Evolutionary conservation across 2,113 vertebrate species (phyloP).

Genomic region (Gallinago media): DNA sequence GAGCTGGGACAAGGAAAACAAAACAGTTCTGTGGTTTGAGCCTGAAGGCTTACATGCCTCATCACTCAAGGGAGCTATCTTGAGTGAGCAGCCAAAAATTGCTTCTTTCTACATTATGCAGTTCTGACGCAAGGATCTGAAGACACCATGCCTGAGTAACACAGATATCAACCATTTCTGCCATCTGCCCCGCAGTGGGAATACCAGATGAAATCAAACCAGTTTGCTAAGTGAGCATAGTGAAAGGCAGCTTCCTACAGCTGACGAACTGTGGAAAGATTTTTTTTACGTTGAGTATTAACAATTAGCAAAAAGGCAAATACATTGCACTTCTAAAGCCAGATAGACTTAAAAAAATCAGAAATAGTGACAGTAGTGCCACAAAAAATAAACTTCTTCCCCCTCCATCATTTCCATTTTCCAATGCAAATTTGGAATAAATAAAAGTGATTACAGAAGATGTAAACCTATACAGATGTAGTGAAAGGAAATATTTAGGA

Average conservation of each 20-base stretch:
- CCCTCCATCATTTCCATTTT: not conserved
- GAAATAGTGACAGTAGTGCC: not conserved
- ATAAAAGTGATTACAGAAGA: not conserved
- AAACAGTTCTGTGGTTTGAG: not conserved
- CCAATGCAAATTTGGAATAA: not conserved
- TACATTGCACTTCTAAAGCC: not conserved
- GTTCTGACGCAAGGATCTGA: constrained; percentile 15
- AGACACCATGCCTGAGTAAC: not conserved
- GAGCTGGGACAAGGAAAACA: not conserved
- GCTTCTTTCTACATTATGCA: not conserved
- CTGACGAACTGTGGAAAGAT: not conserved
- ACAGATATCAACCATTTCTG: constrained; percentile 11
- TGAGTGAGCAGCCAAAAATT: constrained; percentile 45
- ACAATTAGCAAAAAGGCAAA: not conserved
- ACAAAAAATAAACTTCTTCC: not conserved
- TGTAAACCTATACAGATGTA: not conserved
- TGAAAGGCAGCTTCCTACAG: not conserved
- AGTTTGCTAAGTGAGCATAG: not conserved
- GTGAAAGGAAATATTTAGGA: not conserved
- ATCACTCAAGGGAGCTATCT: constrained; percentile 2
- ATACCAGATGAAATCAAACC: constrained; percentile 28
- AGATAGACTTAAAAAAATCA: not conserved
- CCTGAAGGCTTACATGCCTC: constrained; percentile 27
- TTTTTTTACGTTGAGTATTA: not conserved
- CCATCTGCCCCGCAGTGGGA: constrained; percentile 51